phyloP scores from a whole-genome alignment of 2,888 invertebrate genomes.

The Lymantria monacha region DNA sequence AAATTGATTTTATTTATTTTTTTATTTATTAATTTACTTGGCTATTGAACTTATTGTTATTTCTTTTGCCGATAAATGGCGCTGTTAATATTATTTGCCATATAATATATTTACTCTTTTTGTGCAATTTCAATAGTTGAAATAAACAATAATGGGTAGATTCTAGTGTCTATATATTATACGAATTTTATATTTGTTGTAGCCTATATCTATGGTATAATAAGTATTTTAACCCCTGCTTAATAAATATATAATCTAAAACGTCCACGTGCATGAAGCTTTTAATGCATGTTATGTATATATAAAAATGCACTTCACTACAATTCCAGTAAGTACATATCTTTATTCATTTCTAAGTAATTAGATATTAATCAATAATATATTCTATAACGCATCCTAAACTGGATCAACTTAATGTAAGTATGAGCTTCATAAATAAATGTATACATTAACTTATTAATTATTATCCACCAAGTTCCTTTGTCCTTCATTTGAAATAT shows the following conservation, averaged over 20 bases:
- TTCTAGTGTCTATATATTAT: too few species aligned
- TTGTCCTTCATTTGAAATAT: constrained; percentile 10
- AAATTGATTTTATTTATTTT: too few species aligned
- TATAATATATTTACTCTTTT: too few species aligned
- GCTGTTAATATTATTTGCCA: too few species aligned
- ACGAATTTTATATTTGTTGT: too few species aligned
- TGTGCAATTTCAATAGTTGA: too few species aligned
- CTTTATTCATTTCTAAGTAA: constrained; percentile 19
- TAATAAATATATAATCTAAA: background rate
- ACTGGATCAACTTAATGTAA: constrained; percentile 24
- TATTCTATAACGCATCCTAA: constrained; percentile 13
- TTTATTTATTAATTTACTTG: too few species aligned
- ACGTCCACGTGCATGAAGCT: constrained; percentile 16
- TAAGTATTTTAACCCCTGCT: too few species aligned
- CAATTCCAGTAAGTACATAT: constrained; percentile 21
- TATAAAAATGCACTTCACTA: constrained; percentile 20
- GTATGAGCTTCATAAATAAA: constrained; percentile 21
- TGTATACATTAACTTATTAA: background rate
- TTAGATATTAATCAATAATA: constrained; percentile 5
- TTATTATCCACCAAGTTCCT: constrained; percentile 20
- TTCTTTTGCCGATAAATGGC: too few species aligned
- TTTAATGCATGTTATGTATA: constrained; percentile 17
- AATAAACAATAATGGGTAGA: too few species aligned
- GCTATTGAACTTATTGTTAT: too few species aligned
- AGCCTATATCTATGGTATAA: too few species aligned